phyloP scores from a whole-genome alignment of 2,113 vertebrate genomes.

The Rhabdomys dilectus region DNA sequence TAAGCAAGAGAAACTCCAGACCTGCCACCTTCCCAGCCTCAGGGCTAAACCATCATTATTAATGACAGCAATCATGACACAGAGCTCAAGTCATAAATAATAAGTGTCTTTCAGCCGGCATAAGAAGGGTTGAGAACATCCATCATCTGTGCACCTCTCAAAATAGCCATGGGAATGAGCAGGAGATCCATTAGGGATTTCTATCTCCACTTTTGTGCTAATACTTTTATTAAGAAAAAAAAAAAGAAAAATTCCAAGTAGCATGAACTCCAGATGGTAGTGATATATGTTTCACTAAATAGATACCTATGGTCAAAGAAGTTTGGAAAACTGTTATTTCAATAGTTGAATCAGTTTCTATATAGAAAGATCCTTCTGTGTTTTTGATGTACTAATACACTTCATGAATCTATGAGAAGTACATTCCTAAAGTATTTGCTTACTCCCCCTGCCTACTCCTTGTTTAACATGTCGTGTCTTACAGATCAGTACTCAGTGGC shows the following conservation, averaged over 20 bases:
- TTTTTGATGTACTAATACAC: constrained; percentile 15
- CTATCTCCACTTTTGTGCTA: constrained; percentile 31
- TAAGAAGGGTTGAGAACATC: constrained; percentile 64
- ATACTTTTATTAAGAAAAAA: constrained; percentile 57
- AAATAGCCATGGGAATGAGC: constrained; percentile 61
- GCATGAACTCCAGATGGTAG: constrained; percentile 23
- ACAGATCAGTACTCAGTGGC: not conserved
- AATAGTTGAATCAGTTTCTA: constrained; percentile 23
- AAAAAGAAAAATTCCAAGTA: constrained; percentile 43
- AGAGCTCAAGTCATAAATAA: constrained; percentile 79
- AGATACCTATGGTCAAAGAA: not conserved
- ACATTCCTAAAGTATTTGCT: constrained; percentile 19
- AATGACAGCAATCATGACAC: constrained; percentile 75
- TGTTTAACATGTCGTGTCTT: not conserved
- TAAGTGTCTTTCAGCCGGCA: constrained; percentile 75
- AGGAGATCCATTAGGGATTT: constrained; percentile 52
- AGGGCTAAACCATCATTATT: constrained; percentile 76
- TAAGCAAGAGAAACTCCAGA: constrained; percentile 73
- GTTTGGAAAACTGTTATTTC: constrained; percentile 10
- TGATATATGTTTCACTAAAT: not conserved
- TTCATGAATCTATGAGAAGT: constrained; percentile 6
- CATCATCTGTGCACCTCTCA: constrained; percentile 70
- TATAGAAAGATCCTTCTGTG: constrained; percentile 34
- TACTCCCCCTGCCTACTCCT: not conserved
- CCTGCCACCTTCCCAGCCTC: constrained; percentile 61